Conservation (phyloP, 2,113 vertebrate species). For the Strix aluco region DNA sequence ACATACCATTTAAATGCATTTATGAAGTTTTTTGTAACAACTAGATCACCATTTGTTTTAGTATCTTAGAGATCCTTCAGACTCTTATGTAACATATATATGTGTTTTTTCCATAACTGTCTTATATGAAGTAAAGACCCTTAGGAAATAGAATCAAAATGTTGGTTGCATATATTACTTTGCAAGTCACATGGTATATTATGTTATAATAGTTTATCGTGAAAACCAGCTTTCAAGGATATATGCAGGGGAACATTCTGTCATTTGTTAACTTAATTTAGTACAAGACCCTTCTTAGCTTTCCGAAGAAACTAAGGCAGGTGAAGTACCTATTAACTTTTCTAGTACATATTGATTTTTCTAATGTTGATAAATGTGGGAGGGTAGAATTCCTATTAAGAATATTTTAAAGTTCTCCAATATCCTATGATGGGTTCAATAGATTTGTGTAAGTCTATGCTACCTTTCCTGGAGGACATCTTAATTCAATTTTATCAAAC, state of each 20-base stretch:
- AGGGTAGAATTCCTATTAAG: not conserved
- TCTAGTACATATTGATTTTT: slow-evolving; percentile 4
- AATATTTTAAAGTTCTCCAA: not conserved
- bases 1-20: not conserved
- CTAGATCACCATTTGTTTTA: not conserved
- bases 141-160: not conserved
- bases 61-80: not conserved
- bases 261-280: not conserved
- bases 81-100: not conserved
- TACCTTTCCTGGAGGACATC: not conserved
- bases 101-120: not conserved
- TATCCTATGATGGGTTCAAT: not conserved
- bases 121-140: not conserved
- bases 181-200: not conserved
- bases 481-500: not conserved
- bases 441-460: not conserved
- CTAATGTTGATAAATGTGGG: slow-evolving; percentile 23
- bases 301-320: not conserved
- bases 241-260: not conserved
- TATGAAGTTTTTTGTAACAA: not conserved
- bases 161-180: not conserved
- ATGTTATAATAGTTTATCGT: not conserved
- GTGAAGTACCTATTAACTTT: not conserved
- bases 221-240: not conserved
- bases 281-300: not conserved